These are phyloP conservation scores for Sialis fuliginosa DNA, from an alignment of 2,888 invertebrate genomes.

Conservation along the genomic window DNA sequence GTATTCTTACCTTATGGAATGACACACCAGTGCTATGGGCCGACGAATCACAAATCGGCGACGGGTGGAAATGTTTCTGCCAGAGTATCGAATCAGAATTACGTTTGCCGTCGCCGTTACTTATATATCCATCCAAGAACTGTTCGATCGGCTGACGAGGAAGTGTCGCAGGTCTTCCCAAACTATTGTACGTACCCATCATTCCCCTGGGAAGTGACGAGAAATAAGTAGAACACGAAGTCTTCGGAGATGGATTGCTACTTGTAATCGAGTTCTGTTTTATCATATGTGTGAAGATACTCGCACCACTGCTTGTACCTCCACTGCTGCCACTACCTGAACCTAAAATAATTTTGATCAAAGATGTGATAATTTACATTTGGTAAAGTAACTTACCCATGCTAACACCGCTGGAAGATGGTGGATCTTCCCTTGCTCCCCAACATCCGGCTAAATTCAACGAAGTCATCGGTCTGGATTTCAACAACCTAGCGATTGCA, in stretches of 20 bases:
- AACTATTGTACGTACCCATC: conserved; percentile 26
- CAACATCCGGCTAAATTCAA: conserved; percentile 32
- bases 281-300: conserved; percentile 16
- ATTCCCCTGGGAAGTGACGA: conserved; percentile 31
- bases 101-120: conserved; percentile 25
- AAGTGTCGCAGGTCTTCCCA: conserved; percentile 28
- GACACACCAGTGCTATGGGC: conserved; percentile 16
- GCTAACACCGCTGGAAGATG: conserved; percentile 30
- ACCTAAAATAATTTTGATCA: conserved; percentile 12
- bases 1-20: conserved; percentile 12
- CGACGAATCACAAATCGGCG: conserved; percentile 28
- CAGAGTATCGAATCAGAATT: conserved; percentile 35
- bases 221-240: conserved; percentile 23
- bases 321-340: conserved; percentile 27
- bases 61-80: conserved; percentile 29
- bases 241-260: conserved; percentile 16
- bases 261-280: conserved; percentile 19
- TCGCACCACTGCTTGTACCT: conserved; percentile 16
- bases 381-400: conserved; percentile 22
- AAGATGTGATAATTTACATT: background rate
- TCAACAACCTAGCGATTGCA: conserved; percentile 29
- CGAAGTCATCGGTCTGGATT: conserved; percentile 28
- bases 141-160: conserved; percentile 28
- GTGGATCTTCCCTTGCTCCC: conserved; percentile 31
- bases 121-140: conserved; percentile 18